Evolutionary conservation across 2,113 vertebrate species (phyloP), one percentile per base, ranked within the genome.

Genomic region (Pampusana beccarii): DNA sequence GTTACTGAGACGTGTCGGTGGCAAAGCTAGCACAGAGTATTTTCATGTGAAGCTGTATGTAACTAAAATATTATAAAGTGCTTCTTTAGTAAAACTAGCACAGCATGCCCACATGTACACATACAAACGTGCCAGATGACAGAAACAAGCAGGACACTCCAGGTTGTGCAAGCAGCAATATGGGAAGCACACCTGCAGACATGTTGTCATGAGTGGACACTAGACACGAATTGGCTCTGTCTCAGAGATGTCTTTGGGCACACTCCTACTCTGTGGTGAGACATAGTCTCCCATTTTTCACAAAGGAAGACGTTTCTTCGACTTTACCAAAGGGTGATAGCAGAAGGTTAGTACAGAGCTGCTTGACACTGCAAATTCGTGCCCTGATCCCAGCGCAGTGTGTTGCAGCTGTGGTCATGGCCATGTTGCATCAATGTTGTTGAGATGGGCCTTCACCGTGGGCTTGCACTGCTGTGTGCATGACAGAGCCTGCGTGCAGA

Each of bases 371-470:
- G 8, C 25, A 80, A 23, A 48, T 17, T 29, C 1, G 0, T 2
- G 3, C 15, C 14, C 28, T 60, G 33, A 23, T 4, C 19, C 13
- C 23, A 31, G 16, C 8, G 44, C 6, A 25, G 34, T 42, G 40
- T 33, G 23, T 20, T 42, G 3, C 34, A 88, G 28, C 38, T 79
- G 16, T 60, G 44, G 12, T 38, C 7, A 17, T 10, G 14, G 5
- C 28, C 2, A 2, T 20, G 15, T 11, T 24, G 8, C 36, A 34
- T 33, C 24, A 44, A 5, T 11, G 12, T 15, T 53, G 34, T 0
- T 42, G n/a, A n/a, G 26, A 18, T 17, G 5, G 17, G 51, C 26
- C 57, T 18, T 15, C 0, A 2, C 3, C 19, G 14, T 0, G 1
- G 33, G 5, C 17, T 62, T 58, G 44, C 10, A 12, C 15, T 28